Percentiles rank a stretch among this genome's conserved stretches.
Conservation (phyloP, 2,113 vertebrate genomes). For the Nymphicus hollandicus region DNA sequence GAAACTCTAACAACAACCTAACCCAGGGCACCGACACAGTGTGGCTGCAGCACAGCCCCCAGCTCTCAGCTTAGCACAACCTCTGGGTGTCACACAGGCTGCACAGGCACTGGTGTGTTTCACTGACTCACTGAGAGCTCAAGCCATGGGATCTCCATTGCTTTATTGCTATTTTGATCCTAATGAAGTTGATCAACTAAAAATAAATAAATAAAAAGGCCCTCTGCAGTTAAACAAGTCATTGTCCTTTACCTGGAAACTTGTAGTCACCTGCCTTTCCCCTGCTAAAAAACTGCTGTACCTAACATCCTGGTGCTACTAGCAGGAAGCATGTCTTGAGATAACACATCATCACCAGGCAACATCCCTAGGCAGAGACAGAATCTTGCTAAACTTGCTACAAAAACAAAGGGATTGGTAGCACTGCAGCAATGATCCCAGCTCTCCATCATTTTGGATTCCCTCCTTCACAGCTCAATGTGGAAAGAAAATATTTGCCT, state of each 20-base stretch:
- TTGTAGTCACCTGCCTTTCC: neutral
- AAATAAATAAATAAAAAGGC: neutral
- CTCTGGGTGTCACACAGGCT: neutral
- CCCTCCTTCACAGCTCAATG: neutral
- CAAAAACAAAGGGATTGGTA: neutral
- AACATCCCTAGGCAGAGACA: neutral
- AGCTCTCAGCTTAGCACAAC: neutral
- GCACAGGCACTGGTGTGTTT: neutral
- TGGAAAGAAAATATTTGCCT: neutral
- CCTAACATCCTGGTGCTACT: neutral
- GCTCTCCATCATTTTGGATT: neutral
- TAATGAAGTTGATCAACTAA: neutral
- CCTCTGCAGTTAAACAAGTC: neutral
- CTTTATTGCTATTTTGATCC: neutral
- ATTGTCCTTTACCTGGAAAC: neutral
- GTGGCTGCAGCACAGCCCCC: neutral
- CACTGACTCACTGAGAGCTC: neutral
- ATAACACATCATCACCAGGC: neutral
- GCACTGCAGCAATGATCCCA: neutral
- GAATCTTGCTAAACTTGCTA: neutral
- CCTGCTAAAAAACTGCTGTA: neutral
- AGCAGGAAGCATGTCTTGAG: neutral
- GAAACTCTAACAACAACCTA: no score
- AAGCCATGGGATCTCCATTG: neutral
- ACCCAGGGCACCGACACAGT: fast-evolving